These are phyloP conservation scores for Philhelius pedissequus DNA, from an alignment of 2,888 invertebrate genomes.

Conservation along the genomic window DNA sequence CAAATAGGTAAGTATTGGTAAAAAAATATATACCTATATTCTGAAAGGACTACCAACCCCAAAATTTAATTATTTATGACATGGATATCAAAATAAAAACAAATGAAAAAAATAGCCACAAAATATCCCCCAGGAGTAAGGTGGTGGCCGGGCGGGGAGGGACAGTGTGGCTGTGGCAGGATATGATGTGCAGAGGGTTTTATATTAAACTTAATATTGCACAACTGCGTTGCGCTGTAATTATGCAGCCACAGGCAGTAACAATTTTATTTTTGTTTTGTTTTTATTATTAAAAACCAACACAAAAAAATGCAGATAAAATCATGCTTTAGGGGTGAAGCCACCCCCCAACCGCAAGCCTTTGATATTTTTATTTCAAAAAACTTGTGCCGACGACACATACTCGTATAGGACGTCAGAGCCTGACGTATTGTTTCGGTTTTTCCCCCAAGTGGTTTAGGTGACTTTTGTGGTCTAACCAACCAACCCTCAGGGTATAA, in stretches of 20 bases:
- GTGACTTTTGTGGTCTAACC: slow-evolving; percentile 50
- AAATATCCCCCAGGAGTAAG: slow-evolving; percentile 1
- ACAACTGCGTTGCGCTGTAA: slow-evolving; percentile 64
- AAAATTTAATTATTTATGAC: slow-evolving; percentile 65
- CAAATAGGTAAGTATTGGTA: neutral
- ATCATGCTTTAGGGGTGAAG: neutral
- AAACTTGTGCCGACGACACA: neutral
- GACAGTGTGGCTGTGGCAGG: neutral
- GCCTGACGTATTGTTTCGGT: neutral
- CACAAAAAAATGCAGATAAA: slow-evolving; percentile 37
- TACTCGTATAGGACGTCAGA: neutral
- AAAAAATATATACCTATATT: slow-evolving; percentile 10
- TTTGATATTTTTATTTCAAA: slow-evolving; percentile 41
- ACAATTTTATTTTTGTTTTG: slow-evolving; percentile 27
- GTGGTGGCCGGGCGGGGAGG: neutral
- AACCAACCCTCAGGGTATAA: slow-evolving; percentile 8
- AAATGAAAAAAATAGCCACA: neutral
- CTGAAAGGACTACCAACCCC: slow-evolving; percentile 9
- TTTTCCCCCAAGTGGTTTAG: slow-evolving; percentile 20
- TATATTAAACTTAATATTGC: slow-evolving; percentile 47
- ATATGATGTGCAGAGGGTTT: neutral
- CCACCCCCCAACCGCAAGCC: slow-evolving; percentile 7
- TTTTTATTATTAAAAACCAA: slow-evolving; percentile 5
- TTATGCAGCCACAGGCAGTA: slow-evolving; percentile 63
- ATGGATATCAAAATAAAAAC: slow-evolving; percentile 38